Evolutionary conservation across 2,797 vertebrate genomes (phyloP).

Genomic region (Pipistrellus kuhlii): DNA sequence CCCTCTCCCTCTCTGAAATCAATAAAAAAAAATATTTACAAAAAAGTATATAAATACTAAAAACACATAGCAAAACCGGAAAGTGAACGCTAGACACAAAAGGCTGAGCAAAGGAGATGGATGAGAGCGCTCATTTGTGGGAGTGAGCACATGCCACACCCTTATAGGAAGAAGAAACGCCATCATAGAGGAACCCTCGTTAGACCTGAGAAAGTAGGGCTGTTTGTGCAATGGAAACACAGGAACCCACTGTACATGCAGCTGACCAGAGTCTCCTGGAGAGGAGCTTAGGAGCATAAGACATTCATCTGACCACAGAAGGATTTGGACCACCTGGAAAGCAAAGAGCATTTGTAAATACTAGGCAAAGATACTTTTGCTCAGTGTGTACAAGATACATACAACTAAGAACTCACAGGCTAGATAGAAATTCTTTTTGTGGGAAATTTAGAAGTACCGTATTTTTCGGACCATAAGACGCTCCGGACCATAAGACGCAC

Average conservation of each 20-base stretch:
- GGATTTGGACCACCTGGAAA: neutral
- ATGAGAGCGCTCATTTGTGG: neutral
- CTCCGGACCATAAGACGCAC: too few species aligned
- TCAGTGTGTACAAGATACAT: neutral
- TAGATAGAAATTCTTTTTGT: neutral
- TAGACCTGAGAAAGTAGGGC: neutral
- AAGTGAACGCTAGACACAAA: neutral
- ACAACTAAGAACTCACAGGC: neutral
- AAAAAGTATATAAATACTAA: too few species aligned
- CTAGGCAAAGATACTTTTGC: neutral
- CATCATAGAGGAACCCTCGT: neutral
- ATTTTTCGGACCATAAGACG: too few species aligned
- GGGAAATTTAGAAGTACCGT: neutral
- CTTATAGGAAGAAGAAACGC: neutral
- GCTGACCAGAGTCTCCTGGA: neutral
- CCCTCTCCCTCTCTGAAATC: neutral
- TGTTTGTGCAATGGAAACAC: neutral
- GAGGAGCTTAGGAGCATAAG: neutral
- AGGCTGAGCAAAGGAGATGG: neutral
- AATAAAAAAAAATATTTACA: neutral
- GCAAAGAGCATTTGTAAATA: neutral
- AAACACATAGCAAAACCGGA: neutral
- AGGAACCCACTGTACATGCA: neutral
- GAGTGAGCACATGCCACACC: rapidly evolving
- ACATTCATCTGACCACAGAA: neutral